Base-by-base conservation (phyloP, 1,140 invertebrate species). In the Epicauta chinensis region DNA sequence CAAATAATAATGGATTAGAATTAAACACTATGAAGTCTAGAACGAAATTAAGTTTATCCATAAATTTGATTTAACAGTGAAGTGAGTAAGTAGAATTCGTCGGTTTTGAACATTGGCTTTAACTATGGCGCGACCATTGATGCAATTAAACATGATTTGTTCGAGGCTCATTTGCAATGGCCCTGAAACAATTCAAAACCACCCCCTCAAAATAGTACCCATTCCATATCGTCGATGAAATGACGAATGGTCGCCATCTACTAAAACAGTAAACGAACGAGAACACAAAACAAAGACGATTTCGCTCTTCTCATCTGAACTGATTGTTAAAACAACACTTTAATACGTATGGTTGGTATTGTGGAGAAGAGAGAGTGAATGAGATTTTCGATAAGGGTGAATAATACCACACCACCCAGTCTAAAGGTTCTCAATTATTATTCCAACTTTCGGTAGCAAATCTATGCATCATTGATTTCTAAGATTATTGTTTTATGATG, bases 121-220 rank as follows among this genome's bases (percentile, higher is more conserved):
- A 23, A 23, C 23, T 23, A 23, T 23, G 45, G 59, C 55, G 23
- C 51, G 53, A 60, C 62, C 58, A 66, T 68, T 69, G 67, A 70
- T 69, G 66, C 67, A 70, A 70, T 70, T 70, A 70, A 70, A 67
- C 61, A 66, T 70, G 66, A 70, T 70, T 70, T 70, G 67, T 69
- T 66, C 66, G 35, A 30, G 43, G 58, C 53, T 63, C 58, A 63
- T 60, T 60, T 60, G 55, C 59, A 57, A 52, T 54, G 44, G 43
- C 51, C 23, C 60, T 61, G 63, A 65, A 65, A 65, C 65, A 66
- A 65, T 65, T 55, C 59, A 51, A 46, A 42, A 23, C 23, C 23
- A 23, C 23, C 23, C 23, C 23, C 7, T 5, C 23, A 23, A 23
- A n/a, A n/a, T n/a, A n/a, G n/a, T 23, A 23, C 23, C 2, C 23